Evolutionary conservation across 2,888 invertebrate species (phyloP), one percentile per base, ranked within the genome.

Genomic region (Drosophila nigritarsus): DNA sequence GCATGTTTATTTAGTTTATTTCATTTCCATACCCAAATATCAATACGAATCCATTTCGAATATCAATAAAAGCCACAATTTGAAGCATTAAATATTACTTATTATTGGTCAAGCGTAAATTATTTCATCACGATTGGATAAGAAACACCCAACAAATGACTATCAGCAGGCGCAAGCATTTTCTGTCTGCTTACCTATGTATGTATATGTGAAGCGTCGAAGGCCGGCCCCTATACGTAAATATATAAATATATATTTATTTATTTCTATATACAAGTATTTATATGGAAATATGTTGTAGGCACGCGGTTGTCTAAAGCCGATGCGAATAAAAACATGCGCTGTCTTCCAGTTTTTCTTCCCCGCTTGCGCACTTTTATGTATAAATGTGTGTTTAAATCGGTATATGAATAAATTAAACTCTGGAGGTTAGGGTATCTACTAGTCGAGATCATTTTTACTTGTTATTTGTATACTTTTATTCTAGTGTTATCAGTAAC

Each of bases 401-500:
- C 20, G 20, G 15, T 4, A 24, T 8, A 15, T 20, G 15, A 45
- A 45, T 24, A 45, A 45, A 45, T 24, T 2, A 45, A 24, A 1
- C 13, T 15, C 3, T 15, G 2, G 3, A 45, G 8, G 15, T 45
- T 24, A 24, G 20, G 13, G 20, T 15, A 45, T 24, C 15, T 24
- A 8, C 24, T 45, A 45, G 20, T 24, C 20, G 7, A 8, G 3
- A 45, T 3, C 7, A 20, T 7, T 45, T 20, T 45, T 24, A 42
- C 11, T 42, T 6, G 11, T 5, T 15, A 15, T 4, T 45, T 45
- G 24, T 45, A 4, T 45, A 45, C 15, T 45, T 7, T 15, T 40
- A 53, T 58, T 61, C n/a, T 60, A 65, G 58, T 70, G 56, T 74
- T 74, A 78, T 74, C 77, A 77, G 66, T 59, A 38, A 66, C 77